Conservation (phyloP, 2,113 vertebrate genomes). For the Craseonycteris thonglongyai region DNA sequence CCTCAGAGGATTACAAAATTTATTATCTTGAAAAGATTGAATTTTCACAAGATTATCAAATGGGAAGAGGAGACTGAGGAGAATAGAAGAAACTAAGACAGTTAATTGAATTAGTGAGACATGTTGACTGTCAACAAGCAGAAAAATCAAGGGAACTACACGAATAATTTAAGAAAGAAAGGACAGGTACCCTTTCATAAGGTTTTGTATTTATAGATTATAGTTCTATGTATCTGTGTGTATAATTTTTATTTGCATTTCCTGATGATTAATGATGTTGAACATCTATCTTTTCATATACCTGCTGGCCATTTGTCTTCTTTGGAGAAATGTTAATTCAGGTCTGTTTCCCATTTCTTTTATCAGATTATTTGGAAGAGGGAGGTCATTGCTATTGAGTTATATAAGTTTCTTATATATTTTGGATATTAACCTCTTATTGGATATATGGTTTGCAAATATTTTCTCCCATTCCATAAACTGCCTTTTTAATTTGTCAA, state of each 20-base stretch:
- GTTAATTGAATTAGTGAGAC: slow-evolving; percentile 51
- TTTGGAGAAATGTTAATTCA: background rate
- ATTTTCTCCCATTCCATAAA: background rate
- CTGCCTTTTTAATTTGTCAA: background rate
- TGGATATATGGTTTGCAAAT: background rate
- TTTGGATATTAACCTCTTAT: background rate
- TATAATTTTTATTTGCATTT: background rate
- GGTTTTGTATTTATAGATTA: background rate
- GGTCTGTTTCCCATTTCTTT: background rate
- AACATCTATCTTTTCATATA: background rate
- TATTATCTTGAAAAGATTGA: slow-evolving; percentile 47
- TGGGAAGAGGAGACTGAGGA: background rate
- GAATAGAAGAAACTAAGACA: background rate
- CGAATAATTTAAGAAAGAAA: slow-evolving; percentile 13
- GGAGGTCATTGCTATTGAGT: background rate
- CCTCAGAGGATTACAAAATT: slow-evolving; percentile 57
- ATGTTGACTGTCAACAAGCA: background rate
- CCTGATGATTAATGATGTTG: background rate
- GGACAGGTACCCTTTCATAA: background rate
- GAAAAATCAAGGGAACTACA: slow-evolving; percentile 14
- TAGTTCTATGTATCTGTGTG: background rate
- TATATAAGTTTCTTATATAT: background rate
- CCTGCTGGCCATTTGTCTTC: background rate
- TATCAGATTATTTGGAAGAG: background rate
- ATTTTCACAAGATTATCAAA: slow-evolving; percentile 34